Conservation (phyloP, 2,113 vertebrate genomes). For the Calypte anna region DNA sequence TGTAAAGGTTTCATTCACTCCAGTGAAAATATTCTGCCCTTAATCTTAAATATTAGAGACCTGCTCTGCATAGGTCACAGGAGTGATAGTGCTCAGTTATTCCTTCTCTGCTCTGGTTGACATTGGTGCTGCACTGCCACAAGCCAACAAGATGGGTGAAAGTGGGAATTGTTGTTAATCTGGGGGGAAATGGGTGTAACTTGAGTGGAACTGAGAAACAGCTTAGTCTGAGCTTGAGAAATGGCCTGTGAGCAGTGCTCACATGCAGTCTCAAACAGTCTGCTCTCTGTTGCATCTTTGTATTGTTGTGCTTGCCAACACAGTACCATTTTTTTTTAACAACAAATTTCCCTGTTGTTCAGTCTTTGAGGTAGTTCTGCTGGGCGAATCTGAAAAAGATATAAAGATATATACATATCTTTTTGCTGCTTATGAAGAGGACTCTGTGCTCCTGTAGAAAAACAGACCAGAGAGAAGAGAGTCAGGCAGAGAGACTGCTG, state of each 20-base stretch:
- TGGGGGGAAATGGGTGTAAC: background rate
- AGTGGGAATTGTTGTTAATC: background rate
- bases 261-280: rapidly evolving
- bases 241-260: background rate
- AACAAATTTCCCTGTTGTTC: background rate
- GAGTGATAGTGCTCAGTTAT: background rate
- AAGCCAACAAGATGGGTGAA: background rate
- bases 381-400: background rate
- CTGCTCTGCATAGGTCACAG: background rate
- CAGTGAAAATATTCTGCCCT: background rate
- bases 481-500: background rate
- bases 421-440: background rate
- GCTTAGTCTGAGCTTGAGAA: background rate
- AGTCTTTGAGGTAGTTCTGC: background rate
- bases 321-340: background rate
- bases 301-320: background rate
- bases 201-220: background rate
- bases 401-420: background rate
- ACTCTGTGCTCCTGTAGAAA: background rate
- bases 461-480: background rate
- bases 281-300: background rate
- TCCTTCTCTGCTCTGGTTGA: background rate
- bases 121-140: background rate
- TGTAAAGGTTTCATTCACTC: background rate
- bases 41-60: background rate